A percentile compares a stretch with the other conserved stretches of the same genome.
phyloP scores from a whole-genome alignment of 1,140 invertebrate genomes.

The Neomicropteryx cornuta region DNA sequence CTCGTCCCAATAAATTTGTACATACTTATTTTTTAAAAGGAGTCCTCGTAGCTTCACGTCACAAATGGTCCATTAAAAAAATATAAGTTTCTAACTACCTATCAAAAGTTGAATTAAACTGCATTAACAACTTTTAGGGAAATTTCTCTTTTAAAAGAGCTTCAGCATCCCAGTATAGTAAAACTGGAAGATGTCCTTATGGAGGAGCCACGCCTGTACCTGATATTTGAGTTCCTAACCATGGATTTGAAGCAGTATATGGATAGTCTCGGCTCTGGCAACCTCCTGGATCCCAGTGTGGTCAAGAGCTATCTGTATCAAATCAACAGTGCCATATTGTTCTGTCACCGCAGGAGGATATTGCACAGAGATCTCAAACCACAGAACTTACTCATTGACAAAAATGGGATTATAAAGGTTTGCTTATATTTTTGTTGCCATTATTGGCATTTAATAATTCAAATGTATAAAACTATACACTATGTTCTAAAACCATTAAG shows the following conservation, averaged over 20 bases:
- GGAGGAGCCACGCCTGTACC: slow-evolving; percentile 79
- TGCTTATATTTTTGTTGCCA: too few species aligned
- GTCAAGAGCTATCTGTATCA: slow-evolving; percentile 56
- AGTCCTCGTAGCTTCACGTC: too few species aligned
- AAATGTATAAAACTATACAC: too few species aligned
- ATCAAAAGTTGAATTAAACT: too few species aligned
- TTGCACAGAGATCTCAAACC: slow-evolving; percentile 97
- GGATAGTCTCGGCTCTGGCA: slow-evolving; percentile 66
- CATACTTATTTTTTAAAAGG: too few species aligned
- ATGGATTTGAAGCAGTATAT: slow-evolving; percentile 99
- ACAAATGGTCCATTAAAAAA: too few species aligned
- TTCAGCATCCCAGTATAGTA: slow-evolving; percentile 88
- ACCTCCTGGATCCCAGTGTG: slow-evolving; percentile 53
- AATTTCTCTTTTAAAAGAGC: slow-evolving; percentile 85
- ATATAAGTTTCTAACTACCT: too few species aligned
- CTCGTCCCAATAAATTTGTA: too few species aligned
- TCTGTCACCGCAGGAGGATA: slow-evolving; percentile 89
- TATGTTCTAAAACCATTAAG: too few species aligned
- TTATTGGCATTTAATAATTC: too few species aligned
- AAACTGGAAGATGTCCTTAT: slow-evolving; percentile 84
- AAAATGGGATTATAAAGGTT: slow-evolving; percentile 72
- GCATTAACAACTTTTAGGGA: slow-evolving; percentile 69
- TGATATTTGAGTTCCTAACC: slow-evolving; percentile 95
- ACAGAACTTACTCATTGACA: slow-evolving; percentile 93
- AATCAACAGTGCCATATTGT: slow-evolving; percentile 88